Evolutionary conservation across 2,113 vertebrate species (phyloP).

Genomic region (Bettongia penicillata): DNA sequence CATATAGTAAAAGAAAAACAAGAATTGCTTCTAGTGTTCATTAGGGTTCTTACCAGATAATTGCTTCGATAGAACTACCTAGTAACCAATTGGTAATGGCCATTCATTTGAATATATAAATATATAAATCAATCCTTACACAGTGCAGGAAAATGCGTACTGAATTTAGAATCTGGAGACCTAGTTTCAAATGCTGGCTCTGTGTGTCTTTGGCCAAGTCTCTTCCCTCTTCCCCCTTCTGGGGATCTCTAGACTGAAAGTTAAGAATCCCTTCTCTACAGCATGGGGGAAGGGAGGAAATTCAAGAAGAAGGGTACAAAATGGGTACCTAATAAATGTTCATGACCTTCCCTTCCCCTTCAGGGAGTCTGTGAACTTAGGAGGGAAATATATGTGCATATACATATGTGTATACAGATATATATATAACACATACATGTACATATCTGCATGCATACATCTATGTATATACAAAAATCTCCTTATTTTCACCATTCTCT

Average conservation of each 20-base stretch:
- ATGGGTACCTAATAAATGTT: neutral
- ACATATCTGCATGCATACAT: no score
- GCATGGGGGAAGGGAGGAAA: neutral
- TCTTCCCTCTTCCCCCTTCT: neutral
- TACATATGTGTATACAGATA: no score
- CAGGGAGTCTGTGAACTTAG: neutral
- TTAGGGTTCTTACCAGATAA: slow-evolving; percentile 71
- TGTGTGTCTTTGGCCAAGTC: neutral
- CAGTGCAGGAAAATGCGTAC: neutral
- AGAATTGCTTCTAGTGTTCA: slow-evolving; percentile 77
- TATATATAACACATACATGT: no score
- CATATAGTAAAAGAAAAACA: slow-evolving; percentile 76
- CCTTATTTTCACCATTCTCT: neutral
- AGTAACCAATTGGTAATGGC: neutral
- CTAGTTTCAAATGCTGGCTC: neutral
- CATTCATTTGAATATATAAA: neutral
- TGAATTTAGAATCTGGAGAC: neutral
- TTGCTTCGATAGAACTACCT: neutral
- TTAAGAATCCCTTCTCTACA: neutral
- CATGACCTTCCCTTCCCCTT: neutral
- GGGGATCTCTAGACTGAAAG: neutral
- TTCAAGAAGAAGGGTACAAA: neutral
- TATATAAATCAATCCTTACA: neutral
- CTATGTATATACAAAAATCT: no score
- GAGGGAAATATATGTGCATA: neutral